Conservation (phyloP, 2,888 invertebrate species). For the Eupithecia subfuscata region DNA sequence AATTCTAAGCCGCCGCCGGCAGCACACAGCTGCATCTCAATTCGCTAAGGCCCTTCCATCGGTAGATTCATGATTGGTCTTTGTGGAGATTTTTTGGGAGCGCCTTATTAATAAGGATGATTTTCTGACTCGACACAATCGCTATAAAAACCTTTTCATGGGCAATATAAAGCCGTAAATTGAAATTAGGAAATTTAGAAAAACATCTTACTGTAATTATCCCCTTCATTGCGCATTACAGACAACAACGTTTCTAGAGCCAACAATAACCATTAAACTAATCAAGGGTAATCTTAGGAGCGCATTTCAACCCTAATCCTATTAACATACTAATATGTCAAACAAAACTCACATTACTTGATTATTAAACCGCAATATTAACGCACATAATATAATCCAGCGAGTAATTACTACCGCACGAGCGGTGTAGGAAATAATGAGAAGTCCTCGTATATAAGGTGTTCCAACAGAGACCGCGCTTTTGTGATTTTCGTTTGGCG, state of each 20-base stretch:
- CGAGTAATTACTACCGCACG: slow-evolving; percentile 33
- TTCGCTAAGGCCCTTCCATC: not conserved
- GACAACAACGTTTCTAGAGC: not conserved
- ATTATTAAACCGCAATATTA: slow-evolving; percentile 43
- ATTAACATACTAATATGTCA: slow-evolving; percentile 12
- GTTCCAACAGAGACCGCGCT: too few relatives aligned
- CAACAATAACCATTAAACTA: not conserved
- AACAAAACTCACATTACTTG: slow-evolving; percentile 35
- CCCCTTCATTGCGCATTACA: not conserved
- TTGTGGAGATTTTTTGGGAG: not conserved
- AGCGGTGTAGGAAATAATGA: not conserved
- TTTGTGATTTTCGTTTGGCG: too few relatives aligned
- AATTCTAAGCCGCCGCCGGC: too few relatives aligned
- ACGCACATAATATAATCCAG: not conserved
- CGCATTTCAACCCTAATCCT: slow-evolving; percentile 25
- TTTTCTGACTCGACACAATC: too few relatives aligned
- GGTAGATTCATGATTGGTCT: not conserved
- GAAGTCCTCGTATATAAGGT: too few relatives aligned
- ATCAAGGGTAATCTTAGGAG: slow-evolving; percentile 9
- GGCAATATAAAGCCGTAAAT: not conserved
- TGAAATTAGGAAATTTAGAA: not conserved
- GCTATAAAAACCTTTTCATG: too few relatives aligned
- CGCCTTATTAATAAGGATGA: not conserved
- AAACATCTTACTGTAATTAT: not conserved
- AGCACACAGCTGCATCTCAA: too few relatives aligned